These are phyloP conservation scores for Antheraea pernyi DNA, from an alignment of 1,140 invertebrate genomes.

Conservation along the genomic window DNA sequence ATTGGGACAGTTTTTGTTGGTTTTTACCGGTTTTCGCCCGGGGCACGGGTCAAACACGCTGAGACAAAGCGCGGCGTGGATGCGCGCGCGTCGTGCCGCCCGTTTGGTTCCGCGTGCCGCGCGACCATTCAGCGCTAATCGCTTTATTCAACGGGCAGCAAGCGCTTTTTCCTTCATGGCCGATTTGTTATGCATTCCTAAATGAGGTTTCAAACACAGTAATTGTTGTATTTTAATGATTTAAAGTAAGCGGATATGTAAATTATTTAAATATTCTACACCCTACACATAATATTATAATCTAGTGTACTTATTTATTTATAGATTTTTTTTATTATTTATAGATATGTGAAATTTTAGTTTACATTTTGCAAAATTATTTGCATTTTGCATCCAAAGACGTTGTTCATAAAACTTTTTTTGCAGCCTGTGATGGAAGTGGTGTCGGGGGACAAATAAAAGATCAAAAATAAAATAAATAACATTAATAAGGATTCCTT, in stretches of 20 bases:
- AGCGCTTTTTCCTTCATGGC: slow-evolving; percentile 57
- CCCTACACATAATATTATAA: too few species aligned
- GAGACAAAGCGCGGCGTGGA: slow-evolving; percentile 68
- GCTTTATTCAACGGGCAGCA: slow-evolving; percentile 64
- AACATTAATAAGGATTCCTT: too few species aligned
- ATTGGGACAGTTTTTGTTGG: slow-evolving; percentile 46
- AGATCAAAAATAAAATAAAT: too few species aligned
- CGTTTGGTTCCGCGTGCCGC: slow-evolving; percentile 73
- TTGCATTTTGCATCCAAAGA: too few species aligned
- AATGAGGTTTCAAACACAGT: slow-evolving; percentile 7
- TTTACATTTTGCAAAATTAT: too few species aligned
- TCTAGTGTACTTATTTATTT: too few species aligned
- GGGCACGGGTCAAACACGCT: slow-evolving; percentile 73
- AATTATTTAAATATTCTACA: too few species aligned
- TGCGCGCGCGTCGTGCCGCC: slow-evolving; percentile 57
- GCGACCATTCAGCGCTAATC: slow-evolving; percentile 69
- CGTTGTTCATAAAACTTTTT: too few species aligned
- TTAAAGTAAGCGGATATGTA: background rate
- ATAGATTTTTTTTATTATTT: too few species aligned
- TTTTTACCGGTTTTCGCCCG: slow-evolving; percentile 60
- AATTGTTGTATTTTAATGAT: background rate
- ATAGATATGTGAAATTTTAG: too few species aligned
- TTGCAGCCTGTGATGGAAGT: too few species aligned
- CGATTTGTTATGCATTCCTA: slow-evolving; percentile 73
- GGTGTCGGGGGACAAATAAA: too few species aligned